Conservation (phyloP, 2,888 invertebrate genomes). For the Eristalis intricaria region DNA sequence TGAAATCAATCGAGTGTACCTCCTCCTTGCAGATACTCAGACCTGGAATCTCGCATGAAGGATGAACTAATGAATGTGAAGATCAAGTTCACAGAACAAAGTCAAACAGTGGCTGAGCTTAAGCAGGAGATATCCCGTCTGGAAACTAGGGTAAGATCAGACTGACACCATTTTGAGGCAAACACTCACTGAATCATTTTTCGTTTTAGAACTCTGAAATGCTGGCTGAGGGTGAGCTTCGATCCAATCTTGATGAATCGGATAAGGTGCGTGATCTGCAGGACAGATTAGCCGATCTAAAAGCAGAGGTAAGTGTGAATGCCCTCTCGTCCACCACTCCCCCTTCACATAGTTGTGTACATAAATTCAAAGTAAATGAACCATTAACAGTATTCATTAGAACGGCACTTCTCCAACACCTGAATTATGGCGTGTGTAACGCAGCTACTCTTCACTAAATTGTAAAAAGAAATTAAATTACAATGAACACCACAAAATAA, state of each 20-base stretch:
- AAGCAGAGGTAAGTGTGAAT: constrained; percentile 90
- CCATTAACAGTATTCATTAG: constrained; percentile 64
- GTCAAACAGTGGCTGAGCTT: constrained; percentile 95
- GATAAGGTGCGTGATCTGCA: constrained; percentile 94
- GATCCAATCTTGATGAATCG: constrained; percentile 92
- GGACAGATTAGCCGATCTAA: constrained; percentile 95
- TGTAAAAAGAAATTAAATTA: constrained; percentile 10
- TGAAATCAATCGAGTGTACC: background rate
- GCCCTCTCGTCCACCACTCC: constrained; percentile 21
- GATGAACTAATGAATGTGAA: constrained; percentile 96
- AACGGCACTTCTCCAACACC: constrained; percentile 58
- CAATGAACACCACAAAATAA: constrained; percentile 1
- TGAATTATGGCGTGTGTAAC: constrained; percentile 37
- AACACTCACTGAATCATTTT: background rate
- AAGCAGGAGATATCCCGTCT: constrained; percentile 96
- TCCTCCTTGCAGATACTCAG: constrained; percentile 78
- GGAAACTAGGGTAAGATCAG: constrained; percentile 89
- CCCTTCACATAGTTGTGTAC: constrained; percentile 55
- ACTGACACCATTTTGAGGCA: background rate
- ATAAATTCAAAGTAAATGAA: constrained; percentile 54
- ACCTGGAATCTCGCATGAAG: constrained; percentile 84
- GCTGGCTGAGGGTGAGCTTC: constrained; percentile 94
- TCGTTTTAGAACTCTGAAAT: constrained; percentile 93
- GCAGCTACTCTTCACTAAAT: constrained; percentile 45
- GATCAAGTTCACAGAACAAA: constrained; percentile 96